These are phyloP conservation scores for Nymphicus hollandicus DNA, from an alignment of 2,113 vertebrate genomes.

Conservation along the genomic window DNA sequence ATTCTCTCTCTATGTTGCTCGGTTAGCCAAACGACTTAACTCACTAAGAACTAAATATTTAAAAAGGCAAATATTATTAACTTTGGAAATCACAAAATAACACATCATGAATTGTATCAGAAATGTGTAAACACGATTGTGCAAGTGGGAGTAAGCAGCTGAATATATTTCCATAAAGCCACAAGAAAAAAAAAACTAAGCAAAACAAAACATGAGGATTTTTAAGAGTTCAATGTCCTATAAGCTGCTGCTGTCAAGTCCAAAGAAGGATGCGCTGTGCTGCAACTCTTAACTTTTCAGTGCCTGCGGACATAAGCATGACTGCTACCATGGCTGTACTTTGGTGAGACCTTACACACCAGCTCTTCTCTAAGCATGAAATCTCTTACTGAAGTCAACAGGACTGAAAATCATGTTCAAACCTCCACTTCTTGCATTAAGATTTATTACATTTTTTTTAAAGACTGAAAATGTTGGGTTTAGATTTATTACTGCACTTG, in stretches of 20 bases:
- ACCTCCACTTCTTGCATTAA: background rate
- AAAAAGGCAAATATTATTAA: background rate
- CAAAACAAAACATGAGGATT: background rate
- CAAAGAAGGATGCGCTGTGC: background rate
- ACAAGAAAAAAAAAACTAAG: background rate
- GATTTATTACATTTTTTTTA: background rate
- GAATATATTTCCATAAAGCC: background rate
- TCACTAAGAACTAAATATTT: background rate
- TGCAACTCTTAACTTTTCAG: background rate
- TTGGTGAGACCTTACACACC: background rate
- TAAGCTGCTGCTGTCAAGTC: background rate
- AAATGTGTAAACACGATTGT: background rate
- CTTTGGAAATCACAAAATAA: background rate
- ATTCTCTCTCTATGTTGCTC: background rate
- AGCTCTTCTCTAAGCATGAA: background rate
- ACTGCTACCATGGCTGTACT: background rate
- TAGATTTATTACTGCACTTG: background rate
- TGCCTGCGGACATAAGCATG: background rate
- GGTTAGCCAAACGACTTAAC: background rate
- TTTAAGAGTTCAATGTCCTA: background rate
- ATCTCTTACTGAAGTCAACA: fast-evolving
- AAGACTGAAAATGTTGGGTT: background rate
- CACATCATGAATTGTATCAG: background rate
- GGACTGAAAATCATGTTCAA: background rate
- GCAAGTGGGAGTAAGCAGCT: background rate